These are phyloP conservation scores for Genyomyrus donnyi DNA, from an alignment of 2,113 vertebrate species.

Conservation along the genomic window DNA sequence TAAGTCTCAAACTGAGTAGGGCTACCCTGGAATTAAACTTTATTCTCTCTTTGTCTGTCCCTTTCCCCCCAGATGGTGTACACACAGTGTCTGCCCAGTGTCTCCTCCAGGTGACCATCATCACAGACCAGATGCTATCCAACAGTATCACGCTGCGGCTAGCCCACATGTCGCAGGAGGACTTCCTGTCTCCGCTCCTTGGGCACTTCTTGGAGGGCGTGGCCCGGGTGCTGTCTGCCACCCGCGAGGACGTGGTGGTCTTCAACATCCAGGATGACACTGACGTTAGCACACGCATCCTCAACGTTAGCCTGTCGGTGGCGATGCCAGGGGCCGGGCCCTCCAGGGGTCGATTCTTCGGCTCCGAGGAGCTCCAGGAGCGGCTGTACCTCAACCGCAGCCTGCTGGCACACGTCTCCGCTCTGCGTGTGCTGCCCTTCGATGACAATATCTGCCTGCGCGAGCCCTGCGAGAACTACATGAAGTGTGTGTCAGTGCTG, in stretches of 20 bases:
- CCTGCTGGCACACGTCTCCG: slow-evolving; percentile 73
- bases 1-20: background rate
- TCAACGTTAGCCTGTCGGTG: slow-evolving; percentile 91
- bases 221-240: slow-evolving; percentile 73
- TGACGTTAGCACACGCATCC: slow-evolving; percentile 76
- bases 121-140: slow-evolving; percentile 94
- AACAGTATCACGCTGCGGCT: slow-evolving; percentile 91
- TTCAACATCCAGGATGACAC: slow-evolving; percentile 91
- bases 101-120: slow-evolving; percentile 82
- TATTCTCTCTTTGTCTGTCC: background rate
- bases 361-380: slow-evolving; percentile 91
- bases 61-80: slow-evolving; percentile 66
- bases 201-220: slow-evolving; percentile 85
- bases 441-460: slow-evolving; percentile 95
- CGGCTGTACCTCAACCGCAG: slow-evolving; percentile 89
- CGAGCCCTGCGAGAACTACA: slow-evolving; percentile 95
- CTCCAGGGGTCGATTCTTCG: slow-evolving; percentile 60
- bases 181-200: slow-evolving; percentile 83
- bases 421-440: slow-evolving; percentile 86
- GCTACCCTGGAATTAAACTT: background rate
- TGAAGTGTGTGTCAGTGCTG: slow-evolving; percentile 91
- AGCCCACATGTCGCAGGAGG: slow-evolving; percentile 86
- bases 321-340: slow-evolving; percentile 42
- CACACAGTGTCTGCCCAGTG: slow-evolving; percentile 86
- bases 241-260: slow-evolving; percentile 76